Percentiles rank a stretch among this genome's conserved stretches.
These are phyloP conservation scores for Pelecanoides urinatrix DNA, from an alignment of 2,113 vertebrate genomes.

Conservation along the genomic window DNA sequence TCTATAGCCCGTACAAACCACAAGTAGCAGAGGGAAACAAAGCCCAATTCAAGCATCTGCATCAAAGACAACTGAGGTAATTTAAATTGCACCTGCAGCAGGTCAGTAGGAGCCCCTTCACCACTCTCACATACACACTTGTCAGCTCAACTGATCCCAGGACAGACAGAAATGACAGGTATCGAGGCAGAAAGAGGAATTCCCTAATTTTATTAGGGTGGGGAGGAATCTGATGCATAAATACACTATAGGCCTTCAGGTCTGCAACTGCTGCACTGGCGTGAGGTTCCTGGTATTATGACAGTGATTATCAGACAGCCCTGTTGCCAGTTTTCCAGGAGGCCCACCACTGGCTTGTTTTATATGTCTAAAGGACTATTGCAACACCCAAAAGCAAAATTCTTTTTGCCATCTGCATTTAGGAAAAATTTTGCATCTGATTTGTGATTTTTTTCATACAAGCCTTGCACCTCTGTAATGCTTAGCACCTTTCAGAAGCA, in stretches of 20 bases:
- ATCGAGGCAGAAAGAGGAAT: not conserved
- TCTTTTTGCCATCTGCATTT: not conserved
- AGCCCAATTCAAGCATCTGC: not conserved
- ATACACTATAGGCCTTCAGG: not conserved
- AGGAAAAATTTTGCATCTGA: not conserved
- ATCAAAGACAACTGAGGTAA: not conserved
- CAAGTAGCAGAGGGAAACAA: not conserved
- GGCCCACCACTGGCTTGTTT: not conserved
- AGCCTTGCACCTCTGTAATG: not conserved
- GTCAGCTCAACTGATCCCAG: not conserved
- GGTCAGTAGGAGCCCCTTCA: not conserved
- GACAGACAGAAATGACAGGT: not conserved
- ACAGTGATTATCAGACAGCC: not conserved
- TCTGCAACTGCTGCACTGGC: not conserved
- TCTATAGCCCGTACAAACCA: slow-evolving; percentile 11
- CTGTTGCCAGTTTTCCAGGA: not conserved
- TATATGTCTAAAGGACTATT: not conserved
- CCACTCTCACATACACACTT: not conserved
- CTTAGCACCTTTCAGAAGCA: not conserved
- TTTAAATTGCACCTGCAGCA: not conserved
- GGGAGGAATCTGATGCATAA: not conserved
- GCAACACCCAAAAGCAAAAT: not conserved
- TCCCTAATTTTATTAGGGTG: not conserved
- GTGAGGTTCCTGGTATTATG: not conserved
- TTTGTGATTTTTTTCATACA: not conserved